Evolutionary conservation across 2,888 invertebrate species (phyloP).

Genomic region (Mimas tiliae): DNA sequence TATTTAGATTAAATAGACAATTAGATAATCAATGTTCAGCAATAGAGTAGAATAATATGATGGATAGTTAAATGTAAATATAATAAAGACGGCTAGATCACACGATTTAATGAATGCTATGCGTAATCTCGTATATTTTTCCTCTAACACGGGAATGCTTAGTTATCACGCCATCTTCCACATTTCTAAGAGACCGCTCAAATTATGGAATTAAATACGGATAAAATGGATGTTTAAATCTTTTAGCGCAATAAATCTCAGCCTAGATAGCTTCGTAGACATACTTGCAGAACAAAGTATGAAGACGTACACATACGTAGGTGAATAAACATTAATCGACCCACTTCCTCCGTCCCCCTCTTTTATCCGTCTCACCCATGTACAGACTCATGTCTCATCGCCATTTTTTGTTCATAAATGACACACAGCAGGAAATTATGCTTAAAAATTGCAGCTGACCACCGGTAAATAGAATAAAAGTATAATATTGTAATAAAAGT

Average conservation of each 20-base stretch:
- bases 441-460: not conserved
- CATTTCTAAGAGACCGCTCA: not conserved
- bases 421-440: slow-evolving; percentile 7
- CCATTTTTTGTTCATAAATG: slow-evolving; percentile 2
- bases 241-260: not conserved
- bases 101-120: not conserved
- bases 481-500: not conserved
- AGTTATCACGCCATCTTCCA: not conserved
- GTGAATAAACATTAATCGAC: slow-evolving; percentile 12
- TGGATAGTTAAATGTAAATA: too few species aligned
- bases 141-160: not conserved
- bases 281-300: slow-evolving; percentile 2
- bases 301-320: not conserved
- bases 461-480: not conserved
- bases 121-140: not conserved
- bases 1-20: too few species aligned
- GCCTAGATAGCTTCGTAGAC: not conserved
- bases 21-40: too few species aligned
- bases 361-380: slow-evolving; percentile 4
- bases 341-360: slow-evolving; percentile 3
- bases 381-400: not conserved
- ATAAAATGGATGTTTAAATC: slow-evolving; percentile 13
- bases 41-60: not conserved
- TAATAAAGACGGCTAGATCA: not conserved
- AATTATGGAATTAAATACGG: not conserved